Evolutionary conservation across 2,797 vertebrate genomes (phyloP).

Genomic region (Acrocephalus scirpaceus): DNA sequence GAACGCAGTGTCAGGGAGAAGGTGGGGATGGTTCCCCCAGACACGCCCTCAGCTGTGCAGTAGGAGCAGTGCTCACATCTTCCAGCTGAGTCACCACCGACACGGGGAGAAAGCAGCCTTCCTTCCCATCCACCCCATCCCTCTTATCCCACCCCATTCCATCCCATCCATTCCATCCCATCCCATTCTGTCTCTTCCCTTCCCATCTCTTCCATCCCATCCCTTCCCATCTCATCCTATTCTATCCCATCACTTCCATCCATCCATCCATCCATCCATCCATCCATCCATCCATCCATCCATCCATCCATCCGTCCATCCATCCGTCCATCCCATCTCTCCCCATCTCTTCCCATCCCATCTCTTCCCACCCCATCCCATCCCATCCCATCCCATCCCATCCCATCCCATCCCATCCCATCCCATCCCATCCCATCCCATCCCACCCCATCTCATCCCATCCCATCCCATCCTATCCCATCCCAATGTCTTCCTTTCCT

Average conservation of each 20-base stretch:
- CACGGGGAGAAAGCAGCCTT: neutral
- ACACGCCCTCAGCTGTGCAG: accelerated
- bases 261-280: neutral
- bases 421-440: too few species aligned
- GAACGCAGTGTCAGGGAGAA: neutral
- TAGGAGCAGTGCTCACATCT: accelerated
- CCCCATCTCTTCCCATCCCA: too few species aligned
- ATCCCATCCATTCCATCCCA: too few species aligned
- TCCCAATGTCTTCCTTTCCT: neutral
- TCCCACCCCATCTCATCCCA: too few species aligned
- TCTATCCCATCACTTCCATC: too few species aligned
- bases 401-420: too few species aligned
- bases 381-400: neutral
- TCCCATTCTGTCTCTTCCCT: too few species aligned
- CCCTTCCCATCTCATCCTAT: too few species aligned
- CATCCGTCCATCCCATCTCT: too few species aligned
- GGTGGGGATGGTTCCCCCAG: neutral
- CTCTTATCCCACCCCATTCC: neutral
- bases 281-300: neutral
- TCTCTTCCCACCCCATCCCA: too few species aligned
- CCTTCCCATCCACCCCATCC: neutral
- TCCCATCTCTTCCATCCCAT: too few species aligned
- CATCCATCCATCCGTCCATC: too few species aligned
- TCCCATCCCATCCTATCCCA: neutral
- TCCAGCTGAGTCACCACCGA: neutral